Percentiles rank a stretch among this genome's conserved stretches.
Conservation (phyloP, 1,140 invertebrate genomes). For the Anoplophora glabripennis region DNA sequence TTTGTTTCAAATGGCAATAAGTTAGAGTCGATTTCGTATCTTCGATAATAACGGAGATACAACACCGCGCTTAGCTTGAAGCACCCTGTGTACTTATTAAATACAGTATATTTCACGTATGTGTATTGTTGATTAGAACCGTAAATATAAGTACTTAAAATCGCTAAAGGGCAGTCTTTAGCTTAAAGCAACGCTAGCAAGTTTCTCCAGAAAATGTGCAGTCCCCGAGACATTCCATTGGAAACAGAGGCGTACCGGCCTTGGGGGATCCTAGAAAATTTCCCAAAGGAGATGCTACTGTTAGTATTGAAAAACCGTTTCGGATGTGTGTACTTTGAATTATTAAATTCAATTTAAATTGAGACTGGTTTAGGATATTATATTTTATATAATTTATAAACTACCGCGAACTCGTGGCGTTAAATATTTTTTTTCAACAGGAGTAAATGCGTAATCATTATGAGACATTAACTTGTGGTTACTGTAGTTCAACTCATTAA, state of each 20-base stretch:
- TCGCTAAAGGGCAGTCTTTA: neutral
- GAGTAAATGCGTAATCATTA: too few species aligned
- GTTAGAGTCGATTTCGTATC: too few species aligned
- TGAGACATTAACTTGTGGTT: too few species aligned
- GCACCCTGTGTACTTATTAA: too few species aligned
- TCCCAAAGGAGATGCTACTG: slow-evolving; percentile 16
- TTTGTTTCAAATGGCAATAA: too few species aligned
- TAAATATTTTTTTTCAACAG: slow-evolving; percentile 6
- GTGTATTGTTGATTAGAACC: too few species aligned
- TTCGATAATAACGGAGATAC: too few species aligned
- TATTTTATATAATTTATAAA: slow-evolving; percentile 5
- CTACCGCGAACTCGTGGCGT: slow-evolving; percentile 1
- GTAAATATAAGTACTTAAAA: too few species aligned
- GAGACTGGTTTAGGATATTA: slow-evolving; percentile 21
- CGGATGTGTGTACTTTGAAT: slow-evolving; percentile 15
- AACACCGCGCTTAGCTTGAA: too few species aligned
- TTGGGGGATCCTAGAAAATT: slow-evolving; percentile 21
- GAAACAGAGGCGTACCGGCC: slow-evolving; percentile 20
- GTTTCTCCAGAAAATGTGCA: neutral
- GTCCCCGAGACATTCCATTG: neutral
- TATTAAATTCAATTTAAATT: slow-evolving; percentile 28
- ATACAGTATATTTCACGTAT: too few species aligned
- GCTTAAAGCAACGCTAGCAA: neutral
- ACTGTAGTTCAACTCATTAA: too few species aligned
- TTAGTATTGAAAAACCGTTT: slow-evolving; percentile 23